Base-by-base conservation (phyloP, 2,888 invertebrate species). In the Acanthosepion esculentum region DNA sequence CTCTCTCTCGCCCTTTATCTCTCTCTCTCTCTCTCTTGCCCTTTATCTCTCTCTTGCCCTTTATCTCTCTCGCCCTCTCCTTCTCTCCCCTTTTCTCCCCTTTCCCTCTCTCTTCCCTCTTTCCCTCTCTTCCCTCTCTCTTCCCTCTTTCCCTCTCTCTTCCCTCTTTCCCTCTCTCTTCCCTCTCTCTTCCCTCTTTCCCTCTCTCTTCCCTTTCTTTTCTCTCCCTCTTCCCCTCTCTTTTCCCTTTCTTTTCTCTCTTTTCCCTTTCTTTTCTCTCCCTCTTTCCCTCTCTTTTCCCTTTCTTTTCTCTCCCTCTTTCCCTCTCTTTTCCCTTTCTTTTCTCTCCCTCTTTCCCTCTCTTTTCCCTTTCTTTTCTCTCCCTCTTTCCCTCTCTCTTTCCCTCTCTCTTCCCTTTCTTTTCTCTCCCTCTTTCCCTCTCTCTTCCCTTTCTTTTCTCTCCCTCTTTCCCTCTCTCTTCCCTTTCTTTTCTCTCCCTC, bases 21-120 rank as follows among this genome's bases (percentile, higher is more conserved):
- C 26, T 26, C 26, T 23, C 29, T 8, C 2, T 26, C 26, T 29
- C 4, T 29, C 26, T n/a, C n/a, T n/a, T n/a, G n/a, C n/a, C n/a
- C n/a, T n/a, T n/a, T n/a, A n/a, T 7, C 7, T 26, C 26, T 29
- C 64, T 26, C 5, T 26, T 1, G n/a, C 26, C 1, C 26, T 26
- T 64, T 3, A 29, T 8, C n/a, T 7, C 26, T 64, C 26, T 64
- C 26, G 29, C 26, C 2, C 26, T 0, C 8, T 29, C 26, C 3
- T 26, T 26, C 26, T 29, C 26, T 1, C 26, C 26, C 26, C 8
- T 5, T 7, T 8, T 7, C 26, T 64, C 26, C 26, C 64, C 26
- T 0, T 64, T 3, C 26, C 8, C 2, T 0, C 1, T 8, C 8
- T 26, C 26, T 1, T 26, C 26, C 2, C 64, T 26, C 7, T 0